Conservation (phyloP, 2,113 vertebrate species). For the Spheniscus mendiculus region DNA sequence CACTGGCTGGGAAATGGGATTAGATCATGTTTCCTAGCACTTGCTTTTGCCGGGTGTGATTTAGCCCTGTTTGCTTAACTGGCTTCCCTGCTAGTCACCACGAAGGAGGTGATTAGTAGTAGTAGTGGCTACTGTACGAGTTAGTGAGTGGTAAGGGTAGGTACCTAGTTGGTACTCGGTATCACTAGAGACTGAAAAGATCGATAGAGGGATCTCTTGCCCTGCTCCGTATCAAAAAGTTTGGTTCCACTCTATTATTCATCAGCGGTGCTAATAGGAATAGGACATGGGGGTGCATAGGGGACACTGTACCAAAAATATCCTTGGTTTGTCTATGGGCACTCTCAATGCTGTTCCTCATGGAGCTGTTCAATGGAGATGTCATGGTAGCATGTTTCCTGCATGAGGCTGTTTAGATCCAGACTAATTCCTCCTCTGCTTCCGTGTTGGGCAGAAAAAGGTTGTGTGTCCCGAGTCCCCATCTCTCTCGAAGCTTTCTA, state of each 20-base stretch:
- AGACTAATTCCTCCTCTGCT: neutral
- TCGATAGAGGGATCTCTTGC: neutral
- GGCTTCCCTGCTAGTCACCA: neutral
- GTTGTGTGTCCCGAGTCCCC: neutral
- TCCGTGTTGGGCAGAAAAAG: neutral
- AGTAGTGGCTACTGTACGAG: neutral
- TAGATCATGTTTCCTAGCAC: neutral
- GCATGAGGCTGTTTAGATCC: neutral
- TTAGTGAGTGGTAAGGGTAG: neutral
- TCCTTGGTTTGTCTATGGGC: neutral
- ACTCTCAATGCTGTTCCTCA: accelerated
- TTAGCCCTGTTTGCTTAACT: neutral
- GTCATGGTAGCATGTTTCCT: neutral
- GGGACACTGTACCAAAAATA: neutral
- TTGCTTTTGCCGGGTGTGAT: neutral
- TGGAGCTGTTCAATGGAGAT: neutral
- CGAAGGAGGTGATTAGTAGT: neutral
- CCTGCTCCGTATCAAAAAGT: accelerated
- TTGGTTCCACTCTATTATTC: neutral
- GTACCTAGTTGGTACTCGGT: accelerated
- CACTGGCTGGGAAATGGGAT: neutral
- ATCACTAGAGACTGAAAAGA: neutral
- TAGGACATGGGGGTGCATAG: neutral
- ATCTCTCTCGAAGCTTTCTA: neutral
- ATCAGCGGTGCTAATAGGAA: neutral